Evolutionary conservation across 2,113 vertebrate genomes (phyloP).

Genomic region (Oryzias melastigma): DNA sequence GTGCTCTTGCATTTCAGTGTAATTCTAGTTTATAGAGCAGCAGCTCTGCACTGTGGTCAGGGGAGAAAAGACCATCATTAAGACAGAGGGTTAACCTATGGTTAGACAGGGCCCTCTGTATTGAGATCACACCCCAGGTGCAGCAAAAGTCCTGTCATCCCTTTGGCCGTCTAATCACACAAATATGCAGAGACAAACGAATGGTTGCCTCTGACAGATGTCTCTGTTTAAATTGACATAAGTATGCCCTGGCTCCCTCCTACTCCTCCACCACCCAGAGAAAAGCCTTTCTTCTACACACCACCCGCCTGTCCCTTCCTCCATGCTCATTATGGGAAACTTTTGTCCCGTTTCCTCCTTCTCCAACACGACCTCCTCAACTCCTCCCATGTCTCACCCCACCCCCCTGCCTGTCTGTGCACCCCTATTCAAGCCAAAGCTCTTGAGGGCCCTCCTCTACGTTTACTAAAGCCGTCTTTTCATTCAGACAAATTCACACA

Average conservation of each 20-base stretch:
- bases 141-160: conserved; percentile 53
- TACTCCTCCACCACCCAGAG: conserved; percentile 51
- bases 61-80: conserved; percentile 20
- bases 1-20: too few relatives aligned
- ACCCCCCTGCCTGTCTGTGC: conserved; percentile 55
- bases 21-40: conserved; percentile 3
- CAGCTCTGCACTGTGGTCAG: not conserved
- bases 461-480: conserved; percentile 40
- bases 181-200: conserved; percentile 35
- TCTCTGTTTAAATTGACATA: conserved; percentile 78
- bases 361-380: conserved; percentile 48
- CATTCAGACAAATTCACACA: conserved; percentile 64
- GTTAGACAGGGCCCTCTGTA: conserved; percentile 46
- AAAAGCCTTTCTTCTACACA: conserved; percentile 50
- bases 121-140: conserved; percentile 65
- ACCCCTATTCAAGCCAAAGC: conserved; percentile 59
- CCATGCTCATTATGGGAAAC: conserved; percentile 73
- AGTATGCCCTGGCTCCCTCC: conserved; percentile 60
- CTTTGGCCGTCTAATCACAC: conserved; percentile 50
- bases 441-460: conserved; percentile 46
- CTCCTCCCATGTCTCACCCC: conserved; percentile 66
- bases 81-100: conserved; percentile 48
- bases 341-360: conserved; percentile 74
- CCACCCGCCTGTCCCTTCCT: conserved; percentile 64
- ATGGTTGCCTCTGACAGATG: conserved; percentile 72